Conservation (phyloP, 2,888 invertebrate genomes). For the Nephrotoma appendiculata region DNA sequence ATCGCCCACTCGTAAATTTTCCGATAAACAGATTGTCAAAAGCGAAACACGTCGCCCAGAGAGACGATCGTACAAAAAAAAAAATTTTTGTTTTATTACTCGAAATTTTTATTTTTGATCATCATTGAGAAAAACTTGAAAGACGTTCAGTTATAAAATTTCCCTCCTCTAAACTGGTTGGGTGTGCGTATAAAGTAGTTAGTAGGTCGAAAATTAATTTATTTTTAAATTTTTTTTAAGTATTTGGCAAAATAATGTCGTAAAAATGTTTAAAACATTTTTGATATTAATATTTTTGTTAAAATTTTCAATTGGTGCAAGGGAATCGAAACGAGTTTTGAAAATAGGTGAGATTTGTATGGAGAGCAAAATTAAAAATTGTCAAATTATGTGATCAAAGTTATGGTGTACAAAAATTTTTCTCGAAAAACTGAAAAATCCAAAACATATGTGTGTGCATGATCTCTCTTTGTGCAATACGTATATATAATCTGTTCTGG, state of each 20-base stretch:
- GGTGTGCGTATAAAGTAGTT: neutral
- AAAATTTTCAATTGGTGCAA: neutral
- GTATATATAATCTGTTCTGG: neutral
- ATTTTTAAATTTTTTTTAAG: neutral
- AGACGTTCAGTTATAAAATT: neutral
- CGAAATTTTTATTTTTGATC: neutral
- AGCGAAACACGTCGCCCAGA: neutral
- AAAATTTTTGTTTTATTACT: neutral
- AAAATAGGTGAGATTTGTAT: neutral
- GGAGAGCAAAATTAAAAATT: too few species aligned
- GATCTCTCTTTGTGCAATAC: too few species aligned
- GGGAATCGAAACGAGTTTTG: neutral
- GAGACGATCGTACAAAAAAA: neutral
- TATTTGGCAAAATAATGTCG: neutral
- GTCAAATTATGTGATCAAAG: too few species aligned
- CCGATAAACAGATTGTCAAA: neutral
- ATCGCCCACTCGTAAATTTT: neutral
- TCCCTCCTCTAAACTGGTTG: neutral
- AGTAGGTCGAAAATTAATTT: neutral
- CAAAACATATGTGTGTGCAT: neutral
- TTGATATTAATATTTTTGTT: neutral
- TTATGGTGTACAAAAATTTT: neutral
- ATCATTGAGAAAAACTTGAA: neutral
- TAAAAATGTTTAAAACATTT: neutral
- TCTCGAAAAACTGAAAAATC: neutral